Conservation (phyloP, 1,140 invertebrate species). For the Choristoneura fumiferana region DNA sequence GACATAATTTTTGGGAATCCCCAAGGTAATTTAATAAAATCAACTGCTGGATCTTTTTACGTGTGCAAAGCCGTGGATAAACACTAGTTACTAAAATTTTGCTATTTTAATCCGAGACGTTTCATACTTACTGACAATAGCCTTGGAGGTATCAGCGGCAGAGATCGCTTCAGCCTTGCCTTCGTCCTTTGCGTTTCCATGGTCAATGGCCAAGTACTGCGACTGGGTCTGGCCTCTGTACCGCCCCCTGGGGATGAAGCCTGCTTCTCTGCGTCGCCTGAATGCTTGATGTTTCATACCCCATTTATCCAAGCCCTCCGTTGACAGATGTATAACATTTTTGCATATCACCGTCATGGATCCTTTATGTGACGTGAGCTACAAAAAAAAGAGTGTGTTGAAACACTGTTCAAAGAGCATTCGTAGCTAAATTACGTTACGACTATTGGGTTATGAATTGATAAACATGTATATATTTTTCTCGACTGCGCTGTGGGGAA, state of each 20-base stretch:
- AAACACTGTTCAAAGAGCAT: no score
- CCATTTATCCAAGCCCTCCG: neutral
- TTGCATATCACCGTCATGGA: neutral
- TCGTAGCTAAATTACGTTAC: no score
- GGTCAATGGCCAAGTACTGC: slow-evolving; percentile 85
- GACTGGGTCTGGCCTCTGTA: slow-evolving; percentile 88
- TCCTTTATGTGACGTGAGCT: neutral
- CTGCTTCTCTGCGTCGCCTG: slow-evolving; percentile 44
- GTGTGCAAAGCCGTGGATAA: no score
- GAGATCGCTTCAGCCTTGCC: slow-evolving; percentile 90
- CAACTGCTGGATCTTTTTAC: no score
- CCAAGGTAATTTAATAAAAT: no score
- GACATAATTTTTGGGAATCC: no score
- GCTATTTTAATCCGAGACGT: no score
- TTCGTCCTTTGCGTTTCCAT: slow-evolving; percentile 76
- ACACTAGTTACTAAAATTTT: no score
- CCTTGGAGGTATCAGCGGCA: slow-evolving; percentile 83
- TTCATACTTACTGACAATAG: slow-evolving; percentile 85
- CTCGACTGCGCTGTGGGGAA: no score
- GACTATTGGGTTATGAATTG: no score
- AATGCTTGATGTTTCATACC: neutral
- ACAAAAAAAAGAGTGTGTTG: no score
- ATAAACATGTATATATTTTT: no score
- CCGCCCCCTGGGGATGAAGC: slow-evolving; percentile 44
- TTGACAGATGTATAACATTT: neutral